A percentile compares a stretch with the other conserved stretches of the same genome.
These are phyloP conservation scores for Leucophenga montana DNA, from an alignment of 2,888 invertebrate species.

Conservation along the genomic window DNA sequence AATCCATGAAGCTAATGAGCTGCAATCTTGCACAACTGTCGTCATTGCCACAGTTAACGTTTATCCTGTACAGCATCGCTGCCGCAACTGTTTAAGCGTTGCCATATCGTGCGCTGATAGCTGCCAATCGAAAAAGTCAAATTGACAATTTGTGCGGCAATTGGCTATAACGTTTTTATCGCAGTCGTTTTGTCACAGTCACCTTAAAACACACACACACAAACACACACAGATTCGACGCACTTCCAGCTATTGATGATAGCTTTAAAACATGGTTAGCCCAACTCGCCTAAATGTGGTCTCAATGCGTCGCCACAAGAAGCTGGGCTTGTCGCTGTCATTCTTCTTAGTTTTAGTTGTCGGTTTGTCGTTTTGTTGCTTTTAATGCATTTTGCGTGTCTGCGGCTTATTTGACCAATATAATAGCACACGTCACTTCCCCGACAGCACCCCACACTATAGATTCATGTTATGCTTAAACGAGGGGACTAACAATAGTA, in stretches of 20 bases:
- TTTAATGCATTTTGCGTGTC: conserved; percentile 28
- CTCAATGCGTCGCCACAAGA: not conserved
- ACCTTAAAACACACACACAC: conserved; percentile 8
- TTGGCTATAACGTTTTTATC: conserved; percentile 45
- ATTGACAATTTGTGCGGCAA: conserved; percentile 39
- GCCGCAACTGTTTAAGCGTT: conserved; percentile 38
- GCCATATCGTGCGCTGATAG: conserved; percentile 47
- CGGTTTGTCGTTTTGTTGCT: not conserved
- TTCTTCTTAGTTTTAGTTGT: not conserved
- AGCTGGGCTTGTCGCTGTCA: conserved; percentile 6
- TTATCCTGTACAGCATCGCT: conserved; percentile 41
- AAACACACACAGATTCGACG: not conserved
- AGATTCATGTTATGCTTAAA: too few relatives aligned
- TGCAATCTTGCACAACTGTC: not conserved
- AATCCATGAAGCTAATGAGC: conserved; percentile 44
- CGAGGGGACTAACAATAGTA: too few relatives aligned
- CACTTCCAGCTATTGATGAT: not conserved
- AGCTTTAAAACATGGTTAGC: not conserved
- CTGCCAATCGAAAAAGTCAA: conserved; percentile 34
- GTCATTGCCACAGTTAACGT: conserved; percentile 6
- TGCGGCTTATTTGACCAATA: conserved; percentile 8
- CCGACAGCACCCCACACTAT: not conserved
- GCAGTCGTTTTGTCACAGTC: conserved; percentile 35
- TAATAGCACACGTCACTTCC: not conserved
- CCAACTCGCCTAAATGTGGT: not conserved